These are phyloP conservation scores for Apolygus lucorum DNA, from an alignment of 1,140 invertebrate genomes.

Conservation along the genomic window DNA sequence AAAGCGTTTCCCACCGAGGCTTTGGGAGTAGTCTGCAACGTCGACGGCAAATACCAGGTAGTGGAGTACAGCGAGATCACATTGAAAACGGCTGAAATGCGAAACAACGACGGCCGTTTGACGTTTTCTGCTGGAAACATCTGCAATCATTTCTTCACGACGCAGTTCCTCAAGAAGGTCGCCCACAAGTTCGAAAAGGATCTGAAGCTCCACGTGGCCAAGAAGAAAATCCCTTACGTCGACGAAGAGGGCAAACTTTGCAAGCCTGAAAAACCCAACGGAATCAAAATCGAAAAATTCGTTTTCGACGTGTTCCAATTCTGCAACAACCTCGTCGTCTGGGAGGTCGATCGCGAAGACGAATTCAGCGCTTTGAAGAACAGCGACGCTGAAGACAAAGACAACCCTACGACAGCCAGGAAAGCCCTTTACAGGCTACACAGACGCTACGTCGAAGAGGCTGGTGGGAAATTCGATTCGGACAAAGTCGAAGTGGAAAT, in stretches of 20 bases:
- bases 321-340: constrained; percentile 80
- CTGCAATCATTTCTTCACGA: constrained; percentile 95
- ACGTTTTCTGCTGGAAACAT: constrained; percentile 94
- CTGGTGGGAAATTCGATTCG: constrained; percentile 61
- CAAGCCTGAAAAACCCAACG: constrained; percentile 77
- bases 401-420: constrained; percentile 80
- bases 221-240: constrained; percentile 92
- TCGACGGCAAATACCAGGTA: constrained; percentile 79
- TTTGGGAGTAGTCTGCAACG: constrained; percentile 90
- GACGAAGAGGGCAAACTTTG: constrained; percentile 60
- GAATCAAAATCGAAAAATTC: constrained; percentile 99
- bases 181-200: constrained; percentile 53
- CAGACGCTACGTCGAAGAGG: constrained; percentile 68
- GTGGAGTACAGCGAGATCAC: constrained; percentile 98
- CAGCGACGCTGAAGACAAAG: constrained; percentile 72
- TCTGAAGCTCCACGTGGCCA: constrained; percentile 87
- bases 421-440: constrained; percentile 73
- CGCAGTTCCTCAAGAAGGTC: constrained; percentile 68
- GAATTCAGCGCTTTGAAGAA: constrained; percentile 98
- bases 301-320: constrained; percentile 98
- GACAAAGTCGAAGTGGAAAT: constrained; percentile 71
- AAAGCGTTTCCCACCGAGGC: constrained; percentile 86
- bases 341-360: constrained; percentile 84
- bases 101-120: constrained; percentile 67
- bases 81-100: constrained; percentile 69